Evolutionary conservation across 92 coral and sea anemone genomes (phyloP).

Genomic region (Palythoa caribaeorum): DNA sequence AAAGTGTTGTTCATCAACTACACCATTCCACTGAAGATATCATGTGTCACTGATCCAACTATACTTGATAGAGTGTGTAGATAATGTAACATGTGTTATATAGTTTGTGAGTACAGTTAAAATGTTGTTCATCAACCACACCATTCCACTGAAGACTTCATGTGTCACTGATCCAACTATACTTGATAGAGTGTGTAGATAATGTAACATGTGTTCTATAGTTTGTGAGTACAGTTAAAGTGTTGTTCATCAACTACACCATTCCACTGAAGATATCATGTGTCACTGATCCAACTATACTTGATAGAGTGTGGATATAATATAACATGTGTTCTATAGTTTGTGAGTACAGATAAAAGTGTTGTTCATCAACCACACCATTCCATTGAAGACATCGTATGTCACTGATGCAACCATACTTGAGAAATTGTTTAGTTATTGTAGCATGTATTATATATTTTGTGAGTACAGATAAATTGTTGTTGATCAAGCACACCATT

Average conservation of each 20-base stretch:
- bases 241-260: not conserved
- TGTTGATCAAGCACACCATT: no score
- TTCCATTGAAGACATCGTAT: no score
- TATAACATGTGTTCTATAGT: no score
- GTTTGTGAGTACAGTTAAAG: no score
- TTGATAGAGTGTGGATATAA: not conserved
- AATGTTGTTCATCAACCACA: conserved; percentile 69
- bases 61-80: not conserved
- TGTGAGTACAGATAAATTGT: no score
- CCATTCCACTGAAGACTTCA: conserved; percentile 65
- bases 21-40: conserved; percentile 1
- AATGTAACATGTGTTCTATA: no score
- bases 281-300: not conserved
- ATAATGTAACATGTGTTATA: not conserved
- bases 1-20: not conserved
- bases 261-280: not conserved
- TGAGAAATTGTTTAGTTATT: no score
- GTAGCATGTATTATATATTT: no score
- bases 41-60: not conserved
- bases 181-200: not conserved
- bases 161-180: conserved; percentile 65
- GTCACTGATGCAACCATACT: no score
- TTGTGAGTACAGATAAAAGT: no score
- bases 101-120: not conserved
- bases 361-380: no score